Evolutionary conservation across 2,797 vertebrate species (phyloP), one percentile per base, ranked within the genome.

Genomic region (Hoplostethus mediterraneus): DNA sequence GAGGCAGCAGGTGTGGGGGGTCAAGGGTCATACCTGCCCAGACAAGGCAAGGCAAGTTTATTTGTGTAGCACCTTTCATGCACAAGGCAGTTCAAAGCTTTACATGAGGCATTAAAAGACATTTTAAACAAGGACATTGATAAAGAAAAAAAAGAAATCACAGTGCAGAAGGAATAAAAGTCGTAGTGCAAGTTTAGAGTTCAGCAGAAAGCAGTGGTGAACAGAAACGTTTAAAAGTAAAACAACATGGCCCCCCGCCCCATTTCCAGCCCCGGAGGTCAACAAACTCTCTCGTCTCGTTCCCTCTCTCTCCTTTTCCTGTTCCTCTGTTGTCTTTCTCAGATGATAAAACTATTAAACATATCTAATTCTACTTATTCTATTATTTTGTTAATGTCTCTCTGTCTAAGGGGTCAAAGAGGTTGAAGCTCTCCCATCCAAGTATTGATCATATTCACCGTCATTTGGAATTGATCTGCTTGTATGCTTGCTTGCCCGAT

Each of bases 1-100:
- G 69, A 66, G 16, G 6, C 62, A 66, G 66, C 81, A 86, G 80
- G 82, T 87, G 84, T 54, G 55, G 9, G 59, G 48, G 79, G 77
- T 83, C 67, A 75, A 58, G 6, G 62, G 65, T 82, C 59, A 3
- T 55, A 69, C 72, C 78, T 67, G 64, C 38, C 25, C 52, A 59
- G 30, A 69, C 49, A 21, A 21, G 21, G 21, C 21, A 21, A 21
- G 21, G 21, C 21, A 21, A 21, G 21, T 21, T 21, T 21, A 21
- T 21, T 21, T 21, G 21, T 21, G 1, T 21, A 21, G 21, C 21
- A 21, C 21, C 21, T 21, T 21, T 21, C 21, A 21, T 21, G 1
- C 21, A 21, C 21, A 21, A 21, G 21, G 21, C 21, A 21, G 21
- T 21, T n/a, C n/a, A n/a, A n/a, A n/a, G 21, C 21, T 21, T 21